Conservation (phyloP, 2,888 invertebrate species). For the Heteropelma amictum region DNA sequence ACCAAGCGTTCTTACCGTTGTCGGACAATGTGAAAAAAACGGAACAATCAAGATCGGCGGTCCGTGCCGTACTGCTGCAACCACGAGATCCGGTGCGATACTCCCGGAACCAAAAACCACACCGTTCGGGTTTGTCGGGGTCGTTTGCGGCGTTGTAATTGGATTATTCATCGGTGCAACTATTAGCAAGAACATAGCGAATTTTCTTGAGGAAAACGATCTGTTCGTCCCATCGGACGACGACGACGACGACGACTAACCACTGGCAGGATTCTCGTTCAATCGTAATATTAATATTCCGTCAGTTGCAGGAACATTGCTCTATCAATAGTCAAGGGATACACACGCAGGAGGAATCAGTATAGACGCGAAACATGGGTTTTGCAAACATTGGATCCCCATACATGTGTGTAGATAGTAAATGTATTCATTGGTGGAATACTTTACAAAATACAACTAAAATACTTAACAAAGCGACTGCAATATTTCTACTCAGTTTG, state of each 20-base stretch:
- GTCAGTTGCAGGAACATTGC: too few species aligned
- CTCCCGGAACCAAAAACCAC: conserved; percentile 85
- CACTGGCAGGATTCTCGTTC: too few species aligned
- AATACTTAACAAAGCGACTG: too few species aligned
- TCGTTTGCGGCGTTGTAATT: conserved; percentile 84
- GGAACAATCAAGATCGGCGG: background rate
- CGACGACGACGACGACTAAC: conserved; percentile 92
- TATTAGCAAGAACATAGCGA: conserved; percentile 95
- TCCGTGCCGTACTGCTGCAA: conserved; percentile 71
- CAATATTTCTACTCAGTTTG: too few species aligned
- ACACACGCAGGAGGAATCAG: too few species aligned
- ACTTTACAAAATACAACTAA: too few species aligned
- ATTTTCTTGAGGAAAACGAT: conserved; percentile 97
- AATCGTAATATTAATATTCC: too few species aligned
- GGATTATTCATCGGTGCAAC: conserved; percentile 93
- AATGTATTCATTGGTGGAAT: too few species aligned
- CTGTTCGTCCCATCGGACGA: conserved; percentile 97
- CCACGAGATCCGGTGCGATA: conserved; percentile 84
- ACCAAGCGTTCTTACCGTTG: background rate
- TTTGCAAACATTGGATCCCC: too few species aligned
- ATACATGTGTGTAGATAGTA: too few species aligned
- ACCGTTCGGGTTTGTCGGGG: conserved; percentile 84
- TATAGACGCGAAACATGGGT: too few species aligned
- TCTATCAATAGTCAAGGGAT: background rate
- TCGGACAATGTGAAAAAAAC: background rate